Base-by-base conservation (phyloP, 2,888 invertebrate species). In the Eurois occulta region DNA sequence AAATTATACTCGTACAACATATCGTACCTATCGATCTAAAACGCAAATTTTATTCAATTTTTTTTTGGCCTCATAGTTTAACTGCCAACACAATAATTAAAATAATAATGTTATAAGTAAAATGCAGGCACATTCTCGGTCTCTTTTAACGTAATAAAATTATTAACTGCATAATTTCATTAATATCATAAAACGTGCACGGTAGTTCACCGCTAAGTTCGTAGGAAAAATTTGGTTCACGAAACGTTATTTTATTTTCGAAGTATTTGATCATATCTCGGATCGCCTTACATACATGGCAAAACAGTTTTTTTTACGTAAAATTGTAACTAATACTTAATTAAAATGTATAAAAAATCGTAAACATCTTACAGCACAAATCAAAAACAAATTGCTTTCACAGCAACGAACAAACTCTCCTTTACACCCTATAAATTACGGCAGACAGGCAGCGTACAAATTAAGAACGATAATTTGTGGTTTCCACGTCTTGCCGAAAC, bases 401-500 rank as follows among this genome's bases (percentile, higher is more conserved):
- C 46, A 60, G 35, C 28, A 24, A 48, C 28, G 58, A 52, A 60
- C 60, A 41, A 58, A 65, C 38, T 58, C 52, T n/a, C 67, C 75
- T 82, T 75, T 46, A 46, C 76, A 86, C 64, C 32, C 32, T 64
- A 78, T 77, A 76, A 74, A 76, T 83, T 58, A 62, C 35, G 18
- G n/a, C 2, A 71, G 75, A 69, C 72, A 64, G 55, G 43, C 35
- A 66, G 13, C 46, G 35, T 46, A 70, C 72, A 79, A 79, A 78
- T 76, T 65, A 80, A 72, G 48, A 72, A 75, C 65, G 72, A 74
- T 75, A 60, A 85, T 83, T 86, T 74, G 55, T 70, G 72, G 74
- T 86, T 87, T 72, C 58, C 46, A 75, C 71, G 75, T 80, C 72
- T 81, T 80, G 48, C 41, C n/a, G 41, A 75, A 79, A 85, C 77